Evolutionary conservation across 2,797 vertebrate genomes (phyloP), one percentile per base, ranked within the genome.

Genomic region (Ibycter americanus): DNA sequence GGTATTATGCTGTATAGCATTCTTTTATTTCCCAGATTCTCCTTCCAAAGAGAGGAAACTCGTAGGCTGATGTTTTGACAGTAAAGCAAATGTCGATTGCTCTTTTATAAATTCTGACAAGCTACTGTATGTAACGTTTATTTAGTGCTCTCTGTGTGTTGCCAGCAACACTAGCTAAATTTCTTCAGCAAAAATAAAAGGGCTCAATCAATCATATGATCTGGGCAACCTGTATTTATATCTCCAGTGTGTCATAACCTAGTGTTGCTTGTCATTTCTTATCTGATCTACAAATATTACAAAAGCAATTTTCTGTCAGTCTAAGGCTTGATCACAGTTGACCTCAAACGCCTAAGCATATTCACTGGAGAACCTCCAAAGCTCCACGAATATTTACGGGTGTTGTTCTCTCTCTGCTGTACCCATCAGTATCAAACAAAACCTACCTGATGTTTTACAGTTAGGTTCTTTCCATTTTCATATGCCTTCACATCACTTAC

Each of bases 281-380:
- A 97, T 97, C 97, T 96, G 97, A 97, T 97, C 94, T 96, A 94
- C 96, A 96, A 93, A 94, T 95, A 97, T 94, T 94, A 97, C 96
- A 96, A 94, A 98, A 89, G 95, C 97, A 97, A 89, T 97, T 97
- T 97, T 95, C 89, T 97, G 94, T 92, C 91, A 93, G 59, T 83
- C 65, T 74, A 93, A 96, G 96, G 87, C 78, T 96, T 97, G 96
- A 88, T 96, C 91, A 88, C 32, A 27, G 88, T 79, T 97, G 97
- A 97, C 97, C 97, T 97, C 96, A 97, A 97, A 97, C 17, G 84
- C 94, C 87, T 83, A 13, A 87, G 68, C n/a, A 25, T 96, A 94
- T 79, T 94, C 96, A 92, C 88, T 58, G 93, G 96, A 95, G 96
- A 96, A 92, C 67, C 82, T 95, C 70, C 44, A 74, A 54, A 96